Evolutionary conservation across 1,140 invertebrate genomes (phyloP), one percentile per base, ranked within the genome.

Genomic region (Pachyrhynchus sulphureomaculatus): DNA sequence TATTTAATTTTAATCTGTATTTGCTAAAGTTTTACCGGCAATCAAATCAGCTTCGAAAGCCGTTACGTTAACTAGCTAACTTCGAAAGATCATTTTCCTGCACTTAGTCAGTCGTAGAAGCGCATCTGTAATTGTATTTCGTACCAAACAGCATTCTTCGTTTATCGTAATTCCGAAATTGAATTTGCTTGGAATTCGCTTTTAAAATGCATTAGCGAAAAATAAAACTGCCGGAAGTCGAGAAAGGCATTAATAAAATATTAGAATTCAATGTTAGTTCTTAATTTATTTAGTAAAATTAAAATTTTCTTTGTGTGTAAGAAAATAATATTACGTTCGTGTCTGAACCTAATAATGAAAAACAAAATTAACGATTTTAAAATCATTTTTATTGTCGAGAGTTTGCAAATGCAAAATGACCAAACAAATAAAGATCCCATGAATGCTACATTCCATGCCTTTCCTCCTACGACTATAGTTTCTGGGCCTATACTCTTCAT

Each of bases 81-180:
- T 33, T 49, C 47, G 47, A 5, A 29, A 18, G 47, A 49, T 32
- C 47, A 49, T 32, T 49, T 49, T 49, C 33, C 47, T 49, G 47
- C 47, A 49, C 47, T 49, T 49, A 13, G 47, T n/a, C 15, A 4
- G 47, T 33, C n/a, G n/a, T n/a, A n/a, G n/a, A n/a, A 18, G n/a
- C 10, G 42, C 42, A 47, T 21, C 18, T 20, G 47, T 49, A 49
- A 49, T 49, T 49, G n/a, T 18, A 24, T 24, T 33, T 26, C 24
- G 10, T 32, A 24, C 47, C 47, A 33, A 33, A 49, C 47, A 49
- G n/a, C 47, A 17, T 29, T 49, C 29, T 23, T 15, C 47, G 23
- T 24, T 49, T 49, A 8, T 24, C 26, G 23, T 47, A 21, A n/a
- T 20, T 17, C 37, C 10, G 10, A 4, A 41, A 41, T 41, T 17